Percentiles rank a stretch among this genome's conserved stretches.
Conservation (phyloP, 2,797 vertebrate species). For the Enteromius argenteus region DNA sequence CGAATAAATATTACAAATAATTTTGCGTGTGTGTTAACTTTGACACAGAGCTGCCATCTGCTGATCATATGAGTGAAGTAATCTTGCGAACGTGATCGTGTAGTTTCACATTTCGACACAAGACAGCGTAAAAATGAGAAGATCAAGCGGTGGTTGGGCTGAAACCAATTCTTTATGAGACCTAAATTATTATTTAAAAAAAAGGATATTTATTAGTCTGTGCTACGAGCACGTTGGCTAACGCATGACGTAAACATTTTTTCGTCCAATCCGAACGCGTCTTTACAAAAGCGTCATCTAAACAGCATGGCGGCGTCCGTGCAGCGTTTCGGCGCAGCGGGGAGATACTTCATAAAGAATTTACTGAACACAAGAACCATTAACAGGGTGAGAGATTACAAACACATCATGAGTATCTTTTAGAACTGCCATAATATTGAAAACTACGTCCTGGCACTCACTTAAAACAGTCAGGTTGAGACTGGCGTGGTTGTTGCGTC, state of each 20-base stretch:
- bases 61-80: background rate
- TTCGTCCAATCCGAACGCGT: conserved; percentile 6
- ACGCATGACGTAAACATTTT: background rate
- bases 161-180: too few species aligned
- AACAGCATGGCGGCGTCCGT: conserved; percentile 79
- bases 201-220: background rate
- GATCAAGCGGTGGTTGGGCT: background rate
- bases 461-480: background rate
- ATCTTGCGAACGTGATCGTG: background rate
- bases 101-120: background rate
- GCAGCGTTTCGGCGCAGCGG: conserved; percentile 65
- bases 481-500: background rate
- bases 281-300: conserved; percentile 15
- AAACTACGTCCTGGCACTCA: background rate
- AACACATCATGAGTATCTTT: background rate
- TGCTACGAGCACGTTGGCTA: background rate
- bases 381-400: conserved; percentile 63
- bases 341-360: conserved; percentile 65
- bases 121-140: background rate
- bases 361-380: conserved; percentile 63
- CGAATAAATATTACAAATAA: background rate
- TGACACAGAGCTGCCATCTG: background rate
- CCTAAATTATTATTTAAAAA: background rate
- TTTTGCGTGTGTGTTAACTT: background rate
- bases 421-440: background rate